Evolutionary conservation across 2,113 vertebrate genomes (phyloP), one percentile per base, ranked within the genome.

Genomic region (Syrrhaptes paradoxus): DNA sequence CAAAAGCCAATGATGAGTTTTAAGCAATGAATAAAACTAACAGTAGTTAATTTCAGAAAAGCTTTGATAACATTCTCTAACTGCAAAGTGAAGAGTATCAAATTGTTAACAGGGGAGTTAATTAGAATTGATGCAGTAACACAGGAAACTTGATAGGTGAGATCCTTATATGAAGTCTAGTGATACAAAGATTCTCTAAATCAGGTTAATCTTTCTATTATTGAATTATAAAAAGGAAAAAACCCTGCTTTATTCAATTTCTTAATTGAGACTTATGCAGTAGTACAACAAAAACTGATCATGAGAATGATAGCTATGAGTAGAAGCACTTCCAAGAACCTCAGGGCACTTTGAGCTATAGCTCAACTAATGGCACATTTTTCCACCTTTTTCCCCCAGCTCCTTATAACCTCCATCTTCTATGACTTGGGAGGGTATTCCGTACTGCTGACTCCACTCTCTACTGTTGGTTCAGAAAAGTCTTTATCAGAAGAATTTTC

Each of bases 1-100:
- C 79, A 95, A 91, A 94, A 90, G 45, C 18, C 87, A 96, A 57
- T 61, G 24, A 88, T 84, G 31, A 84, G 68, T 89, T 95, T 93
- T 65, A 96, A 87, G 70, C 22, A 75, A 82, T 87, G 65, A 96
- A 78, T 93, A 82, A 76, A 90, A 75, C 31, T 71, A 96, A 84
- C 13, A 68, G 76, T 24, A 61, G 25, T 65, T 87, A 95, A 90
- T 93, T 95, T 90, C 57, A 92, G 49, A 84, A 81, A 89, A 86
- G 31, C 72, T 84, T 95, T 84, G 59, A 93, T 75, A 96, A 85
- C 36, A 57, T 93, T 94, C 75, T 94, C 16, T 80, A 90, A 88
- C 17, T 86, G 38, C 24, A 88, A 88, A 93, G 88, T 71, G 12
- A 88, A 90, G 25, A 93, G 21, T 74, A 86, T 88, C 51, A 77